These are phyloP conservation scores for Coranthus polyacanthus DNA, from an alignment of 2,797 vertebrate genomes.

Conservation along the genomic window DNA sequence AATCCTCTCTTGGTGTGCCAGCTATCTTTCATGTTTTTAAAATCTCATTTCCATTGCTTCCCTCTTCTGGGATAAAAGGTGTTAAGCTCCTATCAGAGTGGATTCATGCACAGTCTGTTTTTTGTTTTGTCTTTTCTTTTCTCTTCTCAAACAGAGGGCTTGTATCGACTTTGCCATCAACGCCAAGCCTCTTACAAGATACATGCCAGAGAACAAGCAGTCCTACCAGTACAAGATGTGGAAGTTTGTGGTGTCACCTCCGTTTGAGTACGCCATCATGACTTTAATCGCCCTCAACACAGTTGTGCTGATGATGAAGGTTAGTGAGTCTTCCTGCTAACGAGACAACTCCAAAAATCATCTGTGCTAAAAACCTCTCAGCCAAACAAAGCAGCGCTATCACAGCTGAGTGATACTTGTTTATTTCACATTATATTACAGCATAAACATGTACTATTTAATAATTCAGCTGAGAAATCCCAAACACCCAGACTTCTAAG, in stretches of 20 bases:
- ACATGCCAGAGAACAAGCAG: constrained; percentile 97
- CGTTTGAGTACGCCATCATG: constrained; percentile 99
- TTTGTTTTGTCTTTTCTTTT: constrained; percentile 27
- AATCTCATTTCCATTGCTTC: constrained; percentile 8
- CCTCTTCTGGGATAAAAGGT: constrained; percentile 1
- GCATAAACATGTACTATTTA: constrained; percentile 21
- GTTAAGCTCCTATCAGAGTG: background rate
- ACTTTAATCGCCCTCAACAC: constrained; percentile 98
- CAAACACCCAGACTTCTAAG: background rate
- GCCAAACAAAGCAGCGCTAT: constrained; percentile 1
- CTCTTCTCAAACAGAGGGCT: constrained; percentile 88
- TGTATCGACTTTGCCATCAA: constrained; percentile 99
- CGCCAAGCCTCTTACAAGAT: constrained; percentile 95
- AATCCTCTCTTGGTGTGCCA: background rate
- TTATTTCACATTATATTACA: background rate
- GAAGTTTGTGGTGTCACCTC: constrained; percentile 97
- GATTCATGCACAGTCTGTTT: background rate
- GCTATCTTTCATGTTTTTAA: constrained; percentile 39
- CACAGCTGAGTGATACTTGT: constrained; percentile 15
- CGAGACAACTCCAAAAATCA: constrained; percentile 7
- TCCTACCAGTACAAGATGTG: constrained; percentile 99
- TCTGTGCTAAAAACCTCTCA: constrained; percentile 18
- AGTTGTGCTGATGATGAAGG: constrained; percentile 99
- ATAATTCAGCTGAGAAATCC: constrained; percentile 21
- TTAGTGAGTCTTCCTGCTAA: constrained; percentile 69